A percentile compares a stretch with the other conserved stretches of the same genome.
phyloP scores from a whole-genome alignment of 2,797 vertebrate species.

The Sylvilagus floridanus region DNA sequence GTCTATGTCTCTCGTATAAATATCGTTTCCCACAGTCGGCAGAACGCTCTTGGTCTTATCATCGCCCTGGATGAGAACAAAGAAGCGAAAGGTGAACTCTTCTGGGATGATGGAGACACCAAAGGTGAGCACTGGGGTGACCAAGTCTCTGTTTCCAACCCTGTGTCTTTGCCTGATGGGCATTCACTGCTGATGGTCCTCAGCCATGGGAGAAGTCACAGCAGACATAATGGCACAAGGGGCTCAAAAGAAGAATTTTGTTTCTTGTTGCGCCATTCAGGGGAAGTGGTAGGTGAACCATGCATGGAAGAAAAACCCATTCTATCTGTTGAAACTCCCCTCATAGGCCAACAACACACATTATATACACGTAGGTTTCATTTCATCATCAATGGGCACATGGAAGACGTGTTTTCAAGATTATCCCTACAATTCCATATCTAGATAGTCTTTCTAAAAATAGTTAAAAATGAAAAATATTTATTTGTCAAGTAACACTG shows the following conservation, averaged over 20 bases:
- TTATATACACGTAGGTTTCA: background rate
- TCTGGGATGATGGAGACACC: conserved; percentile 94
- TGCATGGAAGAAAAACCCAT: background rate
- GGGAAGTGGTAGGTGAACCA: background rate
- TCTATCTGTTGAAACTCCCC: too few relatives aligned
- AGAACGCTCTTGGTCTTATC: conserved; percentile 92
- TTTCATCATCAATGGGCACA: background rate
- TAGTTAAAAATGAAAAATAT: background rate
- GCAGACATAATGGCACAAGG: background rate
- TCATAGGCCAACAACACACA: too few relatives aligned
- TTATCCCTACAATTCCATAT: background rate
- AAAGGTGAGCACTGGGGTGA: conserved; percentile 85
- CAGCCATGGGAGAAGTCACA: background rate
- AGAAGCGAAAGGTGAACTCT: conserved; percentile 92
- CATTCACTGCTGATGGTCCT: too few relatives aligned
- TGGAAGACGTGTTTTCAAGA: background rate
- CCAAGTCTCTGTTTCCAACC: accelerated
- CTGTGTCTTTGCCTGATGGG: background rate
- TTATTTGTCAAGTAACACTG: too few relatives aligned
- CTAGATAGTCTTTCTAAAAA: background rate
- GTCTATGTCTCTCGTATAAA: background rate
- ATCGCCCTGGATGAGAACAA: conserved; percentile 91
- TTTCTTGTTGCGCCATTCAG: background rate
- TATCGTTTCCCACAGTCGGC: conserved; percentile 87
- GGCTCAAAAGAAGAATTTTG: background rate